Percentiles rank a stretch among this genome's conserved stretches.
phyloP scores from a whole-genome alignment of 1,140 invertebrate genomes.

The Pollicipes pollicipes region DNA sequence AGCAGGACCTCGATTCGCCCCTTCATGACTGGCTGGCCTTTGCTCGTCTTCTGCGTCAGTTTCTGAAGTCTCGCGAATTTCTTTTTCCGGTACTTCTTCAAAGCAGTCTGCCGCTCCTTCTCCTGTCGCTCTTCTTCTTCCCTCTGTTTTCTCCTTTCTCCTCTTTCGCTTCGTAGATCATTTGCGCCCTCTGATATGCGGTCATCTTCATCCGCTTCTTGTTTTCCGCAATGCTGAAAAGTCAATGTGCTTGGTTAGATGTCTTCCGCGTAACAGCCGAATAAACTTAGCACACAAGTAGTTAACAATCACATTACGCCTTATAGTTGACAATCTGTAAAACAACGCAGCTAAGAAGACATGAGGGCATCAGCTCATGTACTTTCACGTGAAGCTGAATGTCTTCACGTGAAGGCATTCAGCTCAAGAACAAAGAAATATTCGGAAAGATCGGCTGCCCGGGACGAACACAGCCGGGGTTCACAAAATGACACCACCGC shows the following conservation, averaged over 20 bases:
- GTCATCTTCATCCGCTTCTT: constrained; percentile 12
- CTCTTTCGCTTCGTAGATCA: constrained; percentile 34
- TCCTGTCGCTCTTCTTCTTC: constrained; percentile 31
- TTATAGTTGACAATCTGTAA: not conserved
- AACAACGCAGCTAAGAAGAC: constrained; percentile 2
- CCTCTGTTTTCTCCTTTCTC: constrained; percentile 36
- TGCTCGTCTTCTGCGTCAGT: constrained; percentile 47
- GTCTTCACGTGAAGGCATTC: too few species aligned
- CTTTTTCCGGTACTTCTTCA: constrained; percentile 42
- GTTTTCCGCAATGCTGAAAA: not conserved
- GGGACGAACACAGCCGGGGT: too few species aligned
- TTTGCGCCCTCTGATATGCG: constrained; percentile 30
- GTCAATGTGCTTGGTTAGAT: too few species aligned
- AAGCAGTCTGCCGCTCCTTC: constrained; percentile 38
- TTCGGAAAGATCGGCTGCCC: too few species aligned
- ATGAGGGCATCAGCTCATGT: not conserved
- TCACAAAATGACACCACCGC: too few species aligned
- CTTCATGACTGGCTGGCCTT: constrained; percentile 59
- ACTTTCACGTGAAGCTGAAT: not conserved
- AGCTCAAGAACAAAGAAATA: too few species aligned
- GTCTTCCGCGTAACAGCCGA: too few species aligned
- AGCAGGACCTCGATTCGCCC: constrained; percentile 47
- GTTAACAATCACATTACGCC: constrained; percentile 7
- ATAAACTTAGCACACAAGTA: constrained; percentile 6
- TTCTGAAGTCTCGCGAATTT: constrained; percentile 44